A percentile compares a stretch with the other conserved stretches of the same genome.
Evolutionary conservation across 2,888 invertebrate species (phyloP).

Genomic region (Abrostola tripartita): DNA sequence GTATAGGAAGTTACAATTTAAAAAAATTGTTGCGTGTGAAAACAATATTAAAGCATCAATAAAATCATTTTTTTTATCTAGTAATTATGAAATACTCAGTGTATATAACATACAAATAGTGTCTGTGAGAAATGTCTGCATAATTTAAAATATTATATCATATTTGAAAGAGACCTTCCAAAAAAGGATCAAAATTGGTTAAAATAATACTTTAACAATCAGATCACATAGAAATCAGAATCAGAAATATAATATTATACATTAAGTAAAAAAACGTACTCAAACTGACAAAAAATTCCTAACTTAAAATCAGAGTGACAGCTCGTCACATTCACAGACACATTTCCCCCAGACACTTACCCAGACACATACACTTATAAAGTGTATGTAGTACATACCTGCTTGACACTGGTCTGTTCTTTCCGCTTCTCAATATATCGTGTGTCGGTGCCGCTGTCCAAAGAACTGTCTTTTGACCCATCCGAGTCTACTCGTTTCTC

Average conservation of each 20-base stretch:
- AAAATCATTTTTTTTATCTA: too few species aligned
- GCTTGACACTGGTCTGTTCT: constrained; percentile 85
- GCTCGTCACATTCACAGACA: constrained; percentile 13
- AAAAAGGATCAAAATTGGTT: too few species aligned
- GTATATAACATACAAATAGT: constrained; percentile 10
- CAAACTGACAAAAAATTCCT: too few species aligned
- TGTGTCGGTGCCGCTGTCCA: constrained; percentile 93
- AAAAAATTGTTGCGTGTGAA: too few species aligned
- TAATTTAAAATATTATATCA: not conserved
- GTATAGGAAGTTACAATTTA: too few species aligned
- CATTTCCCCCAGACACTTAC: not conserved
- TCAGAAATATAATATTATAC: too few species aligned
- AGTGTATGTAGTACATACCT: constrained; percentile 75
- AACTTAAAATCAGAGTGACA: too few species aligned
- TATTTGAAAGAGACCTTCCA: too few species aligned
- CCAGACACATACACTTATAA: constrained; percentile 4
- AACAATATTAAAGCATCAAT: too few species aligned
- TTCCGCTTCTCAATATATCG: constrained; percentile 88
- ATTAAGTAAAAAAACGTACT: too few species aligned
- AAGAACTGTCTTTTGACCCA: constrained; percentile 93
- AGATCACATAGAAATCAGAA: too few species aligned
- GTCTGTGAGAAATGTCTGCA: constrained; percentile 20
- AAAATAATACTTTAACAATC: not conserved
- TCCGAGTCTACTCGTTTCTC: constrained; percentile 91
- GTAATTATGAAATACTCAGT: constrained; percentile 38